Base-by-base conservation (phyloP, 2,113 vertebrate genomes). In the Tinamus guttatus region DNA sequence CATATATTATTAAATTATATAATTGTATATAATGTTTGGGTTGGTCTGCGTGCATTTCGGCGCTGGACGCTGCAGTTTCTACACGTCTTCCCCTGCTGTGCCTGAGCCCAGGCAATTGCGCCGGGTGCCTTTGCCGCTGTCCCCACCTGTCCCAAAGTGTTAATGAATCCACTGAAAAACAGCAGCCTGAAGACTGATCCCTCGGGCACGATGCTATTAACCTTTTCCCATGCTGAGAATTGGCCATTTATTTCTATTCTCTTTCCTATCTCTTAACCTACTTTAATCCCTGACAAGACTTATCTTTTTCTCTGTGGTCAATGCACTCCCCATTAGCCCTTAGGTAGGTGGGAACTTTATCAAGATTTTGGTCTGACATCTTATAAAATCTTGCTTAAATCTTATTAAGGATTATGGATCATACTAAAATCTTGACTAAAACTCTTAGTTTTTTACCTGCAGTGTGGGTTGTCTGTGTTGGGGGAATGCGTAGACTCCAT, bases 181-280 rank as follows among this genome's bases (percentile, higher is more conserved):
- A 85, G 12, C 69, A 40, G 87, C 82, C 87, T 1, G 5, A 25
- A 56, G 70, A 28, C 69, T 52, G 62, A 63, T 87, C 84, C 90
- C 87, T 7, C 13, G 89, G 87, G 95, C 94, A 79, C 77, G 43
- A 11, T 27, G 6, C 89, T 90, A 89, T 96, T 96, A 96, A 96
- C 93, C 95, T 95, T 73, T 87, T 81, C 71, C 78, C 70, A 60
- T 21, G 74, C 90, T 45, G 85, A 63, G 94, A 96, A 85, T 68
- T 91, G 96, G 30, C 78, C 85, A 51, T 95, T 96, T 96, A 64
- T 96, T 95, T 94, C 89, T 60, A 36, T 90, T 91, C 64, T 76
- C 70, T 87, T 96, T 87, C 62, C 62, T 81, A 36, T 58, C 87
- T 96, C 81, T 91, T 96, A 74, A 65, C 93, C 82, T 87, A 62